Evolutionary conservation across 2,888 invertebrate genomes (phyloP), one percentile per base, ranked within the genome.

Genomic region (Blastobasis lacticolella): DNA sequence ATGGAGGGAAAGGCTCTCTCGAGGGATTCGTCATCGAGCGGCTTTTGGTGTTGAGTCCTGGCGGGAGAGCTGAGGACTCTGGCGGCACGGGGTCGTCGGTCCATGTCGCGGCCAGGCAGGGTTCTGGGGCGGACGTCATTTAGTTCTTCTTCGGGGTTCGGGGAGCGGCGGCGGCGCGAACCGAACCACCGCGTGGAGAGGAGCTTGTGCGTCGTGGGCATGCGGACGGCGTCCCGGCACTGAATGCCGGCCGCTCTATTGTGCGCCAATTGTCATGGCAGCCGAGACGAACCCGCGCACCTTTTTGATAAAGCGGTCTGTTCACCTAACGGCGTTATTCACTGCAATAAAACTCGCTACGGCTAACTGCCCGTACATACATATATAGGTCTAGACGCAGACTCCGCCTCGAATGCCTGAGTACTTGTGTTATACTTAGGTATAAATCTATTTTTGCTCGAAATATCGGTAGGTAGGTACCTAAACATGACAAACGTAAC

Each of bases 1-100:
- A 78, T 83, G 64, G 92, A 90, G 56, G 93, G 92, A 71, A 90
- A 91, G 71, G 92, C 92, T 57, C 92, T 90, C 71, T 93, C 93
- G 63, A 92, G 88, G 75, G 91, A 76, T 56, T 83, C 83, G 53
- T 78, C 81, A 64, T 85, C 84, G 54, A 71, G 66, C 54, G 79
- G 69, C 45, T 69, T 65, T 56, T 66, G 60, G 43, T 66, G 61
- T 37, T 71, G 72, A 1, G 71, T 59, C 9, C 67, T 61, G 6
- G 69, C 67, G 9, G 73, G 71, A 8, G 71, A 67, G 66, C 67
- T 70, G 64, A 69, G 71, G 50, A 72, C 69, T 44, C 81, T 75
- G 49, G 78, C 63, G 61, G 71, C 66, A 44, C 76, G 75, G 55
- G 73, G 78, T 46, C 75, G 62, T 48, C 78, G 78, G 59, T 75